Conservation (phyloP, 1,140 invertebrate species). For the Helicoverpa armigera region DNA sequence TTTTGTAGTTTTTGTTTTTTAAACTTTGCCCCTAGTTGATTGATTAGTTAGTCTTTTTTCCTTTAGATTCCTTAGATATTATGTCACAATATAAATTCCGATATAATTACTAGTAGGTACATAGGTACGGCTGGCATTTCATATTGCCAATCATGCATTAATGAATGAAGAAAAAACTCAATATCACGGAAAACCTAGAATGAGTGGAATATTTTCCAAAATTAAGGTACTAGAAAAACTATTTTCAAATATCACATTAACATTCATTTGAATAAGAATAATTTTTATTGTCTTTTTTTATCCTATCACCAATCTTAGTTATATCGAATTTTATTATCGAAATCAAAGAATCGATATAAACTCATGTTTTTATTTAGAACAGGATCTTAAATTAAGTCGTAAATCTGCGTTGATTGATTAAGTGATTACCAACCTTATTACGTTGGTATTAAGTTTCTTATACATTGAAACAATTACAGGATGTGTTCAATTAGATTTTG, state of each 20-base stretch:
- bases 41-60: neutral
- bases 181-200: neutral
- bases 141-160: neutral
- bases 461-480: neutral
- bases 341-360: neutral
- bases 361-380: neutral
- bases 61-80: neutral
- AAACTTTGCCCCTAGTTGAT: neutral
- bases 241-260: constrained; percentile 30
- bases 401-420: neutral
- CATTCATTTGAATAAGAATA: neutral
- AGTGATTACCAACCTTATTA: constrained; percentile 1
- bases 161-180: constrained; percentile 18
- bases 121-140: neutral
- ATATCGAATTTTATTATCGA: neutral
- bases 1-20: too few species aligned
- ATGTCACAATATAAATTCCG: neutral
- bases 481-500: constrained; percentile 16
- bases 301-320: neutral
- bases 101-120: constrained; percentile 3
- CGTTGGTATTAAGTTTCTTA: neutral
- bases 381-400: constrained; percentile 5
- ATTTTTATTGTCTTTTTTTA: neutral
- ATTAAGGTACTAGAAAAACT: neutral
- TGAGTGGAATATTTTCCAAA: constrained; percentile 19